Base-by-base conservation (phyloP, 1,140 invertebrate genomes). In the Globodera rostochiensis region DNA sequence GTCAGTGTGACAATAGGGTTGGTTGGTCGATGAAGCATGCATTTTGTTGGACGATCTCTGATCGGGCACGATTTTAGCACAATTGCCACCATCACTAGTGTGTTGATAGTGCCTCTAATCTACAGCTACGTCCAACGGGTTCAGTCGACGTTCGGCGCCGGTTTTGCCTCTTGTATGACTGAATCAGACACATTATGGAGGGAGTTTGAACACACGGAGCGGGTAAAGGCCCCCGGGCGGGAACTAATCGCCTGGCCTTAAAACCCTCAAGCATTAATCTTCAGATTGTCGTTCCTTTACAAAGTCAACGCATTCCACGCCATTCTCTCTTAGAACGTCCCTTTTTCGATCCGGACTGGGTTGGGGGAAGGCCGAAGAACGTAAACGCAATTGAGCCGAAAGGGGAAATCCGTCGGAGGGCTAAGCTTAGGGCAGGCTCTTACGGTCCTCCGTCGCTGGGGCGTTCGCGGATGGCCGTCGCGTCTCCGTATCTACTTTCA, bases 1-100 rank as follows among this genome's bases (percentile, higher is more conserved):
- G 49, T 67, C 49, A 78, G 76, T 47, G 76, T 77, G 19, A 21
- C 76, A 36, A 46, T 77, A 45, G 76, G 76, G 76, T 77, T 13
- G 36, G 36, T 66, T n/a, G 64, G 25, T 36, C 36, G 36, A 36
- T 15, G 21, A 21, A 36, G 19, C 50, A 11, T 15, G 36, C 47
- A 7, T 77, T 47, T 5, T 45, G 21, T 64, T 77, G 45, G 66
- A 15, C 7, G 66, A n/a, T 46, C 7, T 69, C 45, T 45, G 36
- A 6, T 19, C 19, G 19, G 57, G 4, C 5, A 0, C 57, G 11
- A 53, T 60, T 64, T 69, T 13, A 78, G 76, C 47, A 78, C 76
- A 50, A 5, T 19, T 19, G 76, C 76, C 6, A 46, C 21, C 9
- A 78, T 78, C 45, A 19, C 53, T 3, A 78, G 60, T 70, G 70